Base-by-base conservation (phyloP, 2,113 vertebrate genomes). In the Tor tambroides region DNA sequence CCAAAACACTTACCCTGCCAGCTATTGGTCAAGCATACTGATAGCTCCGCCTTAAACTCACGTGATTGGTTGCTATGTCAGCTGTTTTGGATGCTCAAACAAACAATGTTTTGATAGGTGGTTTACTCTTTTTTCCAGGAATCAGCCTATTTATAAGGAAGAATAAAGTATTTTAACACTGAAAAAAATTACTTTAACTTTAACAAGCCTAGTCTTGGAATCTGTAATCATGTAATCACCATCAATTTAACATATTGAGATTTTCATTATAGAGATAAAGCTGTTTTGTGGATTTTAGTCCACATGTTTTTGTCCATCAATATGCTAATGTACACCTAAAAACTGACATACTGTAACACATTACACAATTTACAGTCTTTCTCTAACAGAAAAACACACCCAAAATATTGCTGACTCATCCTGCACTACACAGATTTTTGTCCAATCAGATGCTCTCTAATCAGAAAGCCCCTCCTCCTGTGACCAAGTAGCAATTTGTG, bases 71-170 rank as follows among this genome's bases (percentile, higher is more conserved):
- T 54, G 46, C 3, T 10, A 23, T 21, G 76, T 78, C 15, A 49
- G 15, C 75, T 77, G 26, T 14, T 51, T 30, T 26, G 26, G 28
- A 54, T 54, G 76, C 17, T 32, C 26, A 54, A 32, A 11, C 46
- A 54, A 78, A 78, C 46, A 78, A 77, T 46, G 72, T 75, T 14
- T 46, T 75, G 21, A 75, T 43, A 77, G n/a, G 11, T 75, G 12
- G 72, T 7, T 41, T 14, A 26, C 2, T 43, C 14, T 23, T 23
- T 74, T 6, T 69, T 19, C 1, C 2, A 9, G 2, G 10, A 49
- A 12, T n/a, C n/a, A n/a, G n/a, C 10, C 4, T 49, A 4, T 69
- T 30, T 61, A 43, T 74, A 61, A 9, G 9, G 4, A 7, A 14
- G 5, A 5, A 75, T 38, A 38, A 35, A 26, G 54, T 61, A 65